Evolutionary conservation across 2,888 invertebrate species (phyloP).

Genomic region (Venusia cambrica): DNA sequence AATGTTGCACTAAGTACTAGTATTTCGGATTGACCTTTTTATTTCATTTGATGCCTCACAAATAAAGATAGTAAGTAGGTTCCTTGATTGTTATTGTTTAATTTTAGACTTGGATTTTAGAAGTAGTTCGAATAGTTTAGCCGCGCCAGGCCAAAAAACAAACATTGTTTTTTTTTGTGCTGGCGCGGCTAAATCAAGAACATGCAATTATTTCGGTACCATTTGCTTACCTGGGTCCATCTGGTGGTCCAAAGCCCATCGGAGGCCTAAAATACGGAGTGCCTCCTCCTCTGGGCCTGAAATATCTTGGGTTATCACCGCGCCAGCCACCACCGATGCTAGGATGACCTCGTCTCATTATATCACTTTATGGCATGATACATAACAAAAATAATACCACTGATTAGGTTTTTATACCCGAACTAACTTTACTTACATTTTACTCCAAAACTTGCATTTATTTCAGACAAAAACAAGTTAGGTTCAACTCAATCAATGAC

Average conservation of each 20-base stretch:
- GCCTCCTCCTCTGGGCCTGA: slow-evolving; percentile 59
- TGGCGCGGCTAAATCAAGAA: slow-evolving; percentile 50
- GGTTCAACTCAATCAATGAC: no score
- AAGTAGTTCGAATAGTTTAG: no score
- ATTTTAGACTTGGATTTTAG: no score
- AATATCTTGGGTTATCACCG: slow-evolving; percentile 65
- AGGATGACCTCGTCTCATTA: slow-evolving; percentile 75
- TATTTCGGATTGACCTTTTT: no score
- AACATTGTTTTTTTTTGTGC: not conserved
- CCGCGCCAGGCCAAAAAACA: no score
- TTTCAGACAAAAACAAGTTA: slow-evolving; percentile 38
- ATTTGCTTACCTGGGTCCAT: slow-evolving; percentile 49
- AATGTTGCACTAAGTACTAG: no score
- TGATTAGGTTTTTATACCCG: slow-evolving; percentile 3
- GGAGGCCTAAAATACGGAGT: slow-evolving; percentile 54
- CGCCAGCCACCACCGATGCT: slow-evolving; percentile 69
- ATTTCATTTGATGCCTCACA: no score
- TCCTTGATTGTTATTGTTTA: no score
- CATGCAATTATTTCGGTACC: slow-evolving; percentile 20
- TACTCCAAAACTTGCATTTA: slow-evolving; percentile 3
- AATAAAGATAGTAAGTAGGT: no score
- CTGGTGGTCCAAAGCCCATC: slow-evolving; percentile 44
- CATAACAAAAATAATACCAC: slow-evolving; percentile 18
- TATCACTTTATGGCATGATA: slow-evolving; percentile 55
- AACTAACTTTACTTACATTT: slow-evolving; percentile 1